Percentiles rank a stretch among this genome's conserved stretches.
Evolutionary conservation across 1,140 invertebrate genomes (phyloP).

Genomic region (Dendrolimus punctatus): DNA sequence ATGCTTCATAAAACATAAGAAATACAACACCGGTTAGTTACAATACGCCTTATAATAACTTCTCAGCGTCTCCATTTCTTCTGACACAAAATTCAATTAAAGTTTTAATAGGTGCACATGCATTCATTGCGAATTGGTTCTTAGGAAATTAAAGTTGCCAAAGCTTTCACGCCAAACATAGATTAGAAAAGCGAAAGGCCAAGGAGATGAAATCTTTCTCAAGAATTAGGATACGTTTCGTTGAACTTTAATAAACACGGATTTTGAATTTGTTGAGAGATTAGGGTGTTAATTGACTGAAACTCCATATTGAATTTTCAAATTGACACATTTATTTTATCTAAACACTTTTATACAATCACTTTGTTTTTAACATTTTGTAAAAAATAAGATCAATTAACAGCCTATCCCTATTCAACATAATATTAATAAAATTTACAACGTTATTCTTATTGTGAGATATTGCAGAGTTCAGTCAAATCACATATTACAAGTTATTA

Average conservation of each 20-base stretch:
- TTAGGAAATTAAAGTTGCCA: conserved; percentile 1
- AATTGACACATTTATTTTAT: conserved; percentile 66
- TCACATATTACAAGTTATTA: conserved; percentile 32
- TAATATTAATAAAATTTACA: conserved; percentile 43
- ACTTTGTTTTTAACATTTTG: conserved; percentile 59
- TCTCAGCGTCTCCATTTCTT: background rate
- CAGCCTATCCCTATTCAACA: conserved; percentile 67
- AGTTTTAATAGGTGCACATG: conserved; percentile 1
- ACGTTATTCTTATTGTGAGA: conserved; percentile 31
- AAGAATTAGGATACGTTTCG: no score
- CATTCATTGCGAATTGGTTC: background rate
- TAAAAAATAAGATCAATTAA: conserved; percentile 62
- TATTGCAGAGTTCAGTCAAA: conserved; percentile 62
- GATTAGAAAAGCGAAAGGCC: conserved; percentile 43
- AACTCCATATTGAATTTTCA: conserved; percentile 65
- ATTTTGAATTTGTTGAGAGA: conserved; percentile 40
- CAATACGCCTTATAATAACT: background rate
- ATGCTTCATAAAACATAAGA: background rate
- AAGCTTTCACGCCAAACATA: conserved; percentile 39
- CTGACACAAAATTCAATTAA: background rate
- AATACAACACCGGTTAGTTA: background rate
- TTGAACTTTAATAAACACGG: no score
- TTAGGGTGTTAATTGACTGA: conserved; percentile 71
- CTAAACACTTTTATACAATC: conserved; percentile 63
- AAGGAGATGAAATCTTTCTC: conserved; percentile 13